These are phyloP conservation scores for Cardinalis cardinalis DNA, from an alignment of 2,113 vertebrate genomes.

Conservation along the genomic window DNA sequence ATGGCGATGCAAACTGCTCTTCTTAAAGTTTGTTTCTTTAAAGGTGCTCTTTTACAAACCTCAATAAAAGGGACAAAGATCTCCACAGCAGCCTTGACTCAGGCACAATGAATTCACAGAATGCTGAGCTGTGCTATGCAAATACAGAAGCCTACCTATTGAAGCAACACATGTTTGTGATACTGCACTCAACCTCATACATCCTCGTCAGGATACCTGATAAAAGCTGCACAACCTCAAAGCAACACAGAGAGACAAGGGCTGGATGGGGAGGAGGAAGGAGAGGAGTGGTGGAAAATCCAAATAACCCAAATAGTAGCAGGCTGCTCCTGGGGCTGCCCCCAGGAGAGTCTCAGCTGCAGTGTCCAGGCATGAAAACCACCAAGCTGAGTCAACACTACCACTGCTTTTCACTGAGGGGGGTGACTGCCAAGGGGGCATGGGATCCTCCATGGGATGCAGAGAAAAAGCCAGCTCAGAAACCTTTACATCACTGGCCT, in stretches of 20 bases:
- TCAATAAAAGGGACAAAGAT: not conserved
- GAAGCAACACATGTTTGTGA: not conserved
- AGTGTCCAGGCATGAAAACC: not conserved
- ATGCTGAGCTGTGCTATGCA: not conserved
- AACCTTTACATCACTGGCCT: not conserved
- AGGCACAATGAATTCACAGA: not conserved
- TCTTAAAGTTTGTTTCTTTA: not conserved
- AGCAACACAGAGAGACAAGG: not conserved
- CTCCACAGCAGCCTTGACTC: not conserved
- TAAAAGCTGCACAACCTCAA: not conserved
- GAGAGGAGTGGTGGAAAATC: not conserved
- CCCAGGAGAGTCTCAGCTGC: not conserved
- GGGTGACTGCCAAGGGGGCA: not conserved
- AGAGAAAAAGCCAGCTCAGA: not conserved
- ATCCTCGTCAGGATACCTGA: not conserved
- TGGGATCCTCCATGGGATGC: not conserved
- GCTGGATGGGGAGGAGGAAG: not conserved
- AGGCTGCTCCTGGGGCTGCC: not conserved
- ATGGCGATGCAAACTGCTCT: not conserved
- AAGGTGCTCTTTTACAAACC: not conserved
- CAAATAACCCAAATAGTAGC: not conserved
- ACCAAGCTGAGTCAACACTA: not conserved
- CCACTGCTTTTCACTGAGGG: not conserved
- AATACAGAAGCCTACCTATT: not conserved
- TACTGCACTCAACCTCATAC: not conserved